phyloP scores from a whole-genome alignment of 2,888 invertebrate species.

The Thymelicus lineola region DNA sequence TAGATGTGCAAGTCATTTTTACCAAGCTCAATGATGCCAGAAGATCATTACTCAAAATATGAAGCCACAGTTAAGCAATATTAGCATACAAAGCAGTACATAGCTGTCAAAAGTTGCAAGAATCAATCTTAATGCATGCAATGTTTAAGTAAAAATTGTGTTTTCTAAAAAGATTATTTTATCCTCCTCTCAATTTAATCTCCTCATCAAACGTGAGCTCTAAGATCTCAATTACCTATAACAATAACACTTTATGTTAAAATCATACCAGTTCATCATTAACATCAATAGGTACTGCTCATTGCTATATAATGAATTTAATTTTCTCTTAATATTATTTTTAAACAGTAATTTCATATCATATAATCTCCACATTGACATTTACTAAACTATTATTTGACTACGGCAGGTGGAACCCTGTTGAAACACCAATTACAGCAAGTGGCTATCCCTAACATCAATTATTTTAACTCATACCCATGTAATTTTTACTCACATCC shows the following conservation, averaged over 20 bases:
- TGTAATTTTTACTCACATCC: too few species aligned
- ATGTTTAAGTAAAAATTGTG: too few species aligned
- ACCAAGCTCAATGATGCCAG: background rate
- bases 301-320: too few species aligned
- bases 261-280: too few species aligned
- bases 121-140: too few species aligned
- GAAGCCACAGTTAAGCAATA: too few species aligned
- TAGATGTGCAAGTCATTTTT: too few species aligned
- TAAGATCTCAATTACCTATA: background rate
- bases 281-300: too few species aligned
- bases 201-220: background rate
- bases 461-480: background rate
- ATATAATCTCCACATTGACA: constrained; percentile 1
- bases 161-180: too few species aligned
- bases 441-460: constrained; percentile 12
- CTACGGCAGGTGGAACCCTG: constrained; percentile 31
- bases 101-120: too few species aligned
- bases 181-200: too few species aligned
- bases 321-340: background rate
- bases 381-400: background rate
- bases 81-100: too few species aligned
- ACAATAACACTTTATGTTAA: background rate
- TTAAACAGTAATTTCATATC: background rate
- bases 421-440: constrained; percentile 19
- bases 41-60: background rate